phyloP scores from a whole-genome alignment of 2,888 invertebrate genomes.

The Coelinius sp. region DNA sequence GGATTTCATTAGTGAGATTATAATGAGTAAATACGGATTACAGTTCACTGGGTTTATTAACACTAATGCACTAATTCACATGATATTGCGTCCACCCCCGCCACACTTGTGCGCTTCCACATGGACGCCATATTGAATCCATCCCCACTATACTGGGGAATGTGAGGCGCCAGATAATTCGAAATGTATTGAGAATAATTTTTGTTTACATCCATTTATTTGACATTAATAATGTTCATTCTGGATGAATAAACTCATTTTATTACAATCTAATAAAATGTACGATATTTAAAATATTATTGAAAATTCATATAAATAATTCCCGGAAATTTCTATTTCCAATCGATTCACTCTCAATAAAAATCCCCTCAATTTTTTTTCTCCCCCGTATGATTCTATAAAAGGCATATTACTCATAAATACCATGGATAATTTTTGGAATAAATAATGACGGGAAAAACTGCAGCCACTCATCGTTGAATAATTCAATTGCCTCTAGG shows the following conservation, averaged over 20 bases:
- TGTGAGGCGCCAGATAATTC: no score
- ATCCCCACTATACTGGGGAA: no score
- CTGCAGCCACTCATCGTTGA: not conserved
- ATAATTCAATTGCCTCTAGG: not conserved
- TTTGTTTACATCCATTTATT: no score
- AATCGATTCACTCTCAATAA: not conserved
- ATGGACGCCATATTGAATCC: no score
- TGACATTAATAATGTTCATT: no score
- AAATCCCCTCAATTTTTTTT: not conserved
- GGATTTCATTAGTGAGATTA: not conserved
- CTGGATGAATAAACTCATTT: no score
- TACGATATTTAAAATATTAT: no score
- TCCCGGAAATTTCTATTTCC: not conserved
- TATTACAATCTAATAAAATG: no score
- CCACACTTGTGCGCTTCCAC: no score
- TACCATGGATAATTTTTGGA: not conserved
- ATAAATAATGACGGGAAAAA: slow-evolving; percentile 10
- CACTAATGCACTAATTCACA: not conserved
- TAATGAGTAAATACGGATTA: not conserved
- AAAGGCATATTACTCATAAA: not conserved
- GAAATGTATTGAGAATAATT: no score
- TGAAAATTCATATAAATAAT: not conserved
- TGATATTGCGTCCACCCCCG: not conserved
- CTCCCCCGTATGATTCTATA: not conserved
- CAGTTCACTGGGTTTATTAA: not conserved